phyloP scores from a whole-genome alignment of 2,888 invertebrate species.

The Hermaeophaga mercurialis region DNA sequence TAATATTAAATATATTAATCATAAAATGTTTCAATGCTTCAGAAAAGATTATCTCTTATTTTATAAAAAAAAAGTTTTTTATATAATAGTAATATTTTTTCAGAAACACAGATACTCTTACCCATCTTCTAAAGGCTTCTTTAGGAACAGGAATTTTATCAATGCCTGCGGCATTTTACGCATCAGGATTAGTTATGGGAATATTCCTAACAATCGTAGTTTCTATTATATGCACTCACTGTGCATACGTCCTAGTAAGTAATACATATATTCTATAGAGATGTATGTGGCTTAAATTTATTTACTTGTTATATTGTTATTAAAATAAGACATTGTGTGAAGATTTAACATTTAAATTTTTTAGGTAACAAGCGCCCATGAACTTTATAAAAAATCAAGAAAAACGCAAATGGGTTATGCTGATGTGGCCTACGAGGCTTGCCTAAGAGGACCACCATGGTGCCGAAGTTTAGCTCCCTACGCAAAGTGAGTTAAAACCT shows the following conservation, averaged over 20 bases:
- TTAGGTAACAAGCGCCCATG: conserved; percentile 83
- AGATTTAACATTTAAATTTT: too few relatives aligned
- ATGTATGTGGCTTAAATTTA: too few relatives aligned
- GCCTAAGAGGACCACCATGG: conserved; percentile 76
- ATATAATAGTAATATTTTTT: conserved; percentile 43
- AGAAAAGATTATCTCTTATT: too few relatives aligned
- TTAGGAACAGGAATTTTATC: conserved; percentile 95
- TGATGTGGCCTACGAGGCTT: conserved; percentile 81
- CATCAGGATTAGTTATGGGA: conserved; percentile 84
- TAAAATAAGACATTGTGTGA: too few relatives aligned
- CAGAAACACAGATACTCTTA: conserved; percentile 88
- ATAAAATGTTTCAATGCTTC: too few relatives aligned
- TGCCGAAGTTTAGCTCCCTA: conserved; percentile 66
- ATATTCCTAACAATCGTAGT: conserved; percentile 83
- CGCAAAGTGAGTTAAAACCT: conserved; percentile 68
- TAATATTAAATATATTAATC: too few relatives aligned
- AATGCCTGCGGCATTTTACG: conserved; percentile 90
- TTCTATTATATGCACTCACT: conserved; percentile 91
- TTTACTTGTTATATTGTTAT: too few relatives aligned
- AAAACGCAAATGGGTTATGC: conserved; percentile 82
- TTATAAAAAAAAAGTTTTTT: too few relatives aligned
- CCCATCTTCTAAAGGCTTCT: conserved; percentile 93
- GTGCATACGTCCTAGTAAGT: conserved; percentile 86
- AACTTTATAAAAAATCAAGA: conserved; percentile 73
- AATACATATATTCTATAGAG: background rate